These are phyloP conservation scores for Microtus oregoni DNA, from an alignment of 2,113 vertebrate species.

Conservation along the genomic window DNA sequence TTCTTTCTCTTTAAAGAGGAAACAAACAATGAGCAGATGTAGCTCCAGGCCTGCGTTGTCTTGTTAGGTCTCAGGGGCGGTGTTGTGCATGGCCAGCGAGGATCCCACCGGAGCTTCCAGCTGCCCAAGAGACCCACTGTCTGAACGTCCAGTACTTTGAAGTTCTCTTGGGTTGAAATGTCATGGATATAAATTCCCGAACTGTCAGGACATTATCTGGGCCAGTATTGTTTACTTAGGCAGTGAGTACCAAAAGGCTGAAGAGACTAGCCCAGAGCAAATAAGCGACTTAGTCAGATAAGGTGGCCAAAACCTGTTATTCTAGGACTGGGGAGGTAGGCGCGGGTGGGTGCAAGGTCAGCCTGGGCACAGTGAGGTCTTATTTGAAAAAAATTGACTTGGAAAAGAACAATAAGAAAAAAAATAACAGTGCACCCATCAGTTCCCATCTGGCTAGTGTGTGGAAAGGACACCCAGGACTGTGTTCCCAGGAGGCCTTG, in stretches of 20 bases:
- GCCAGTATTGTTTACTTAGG: neutral
- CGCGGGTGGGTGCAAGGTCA: neutral
- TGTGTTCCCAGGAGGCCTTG: too few species aligned
- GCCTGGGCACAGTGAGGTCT: neutral
- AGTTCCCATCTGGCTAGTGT: too few species aligned
- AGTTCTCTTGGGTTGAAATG: neutral
- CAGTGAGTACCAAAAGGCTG: neutral
- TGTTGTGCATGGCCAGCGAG: neutral
- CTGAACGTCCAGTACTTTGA: neutral
- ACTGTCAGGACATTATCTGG: neutral
- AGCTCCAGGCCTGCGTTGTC: neutral
- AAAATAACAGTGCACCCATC: neutral
- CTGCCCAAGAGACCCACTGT: rapidly evolving
- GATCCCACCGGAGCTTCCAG: neutral
- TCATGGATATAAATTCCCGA: neutral
- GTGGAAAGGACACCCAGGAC: neutral
- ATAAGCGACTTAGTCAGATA: neutral
- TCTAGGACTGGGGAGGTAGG: too few species aligned
- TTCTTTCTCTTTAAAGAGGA: slow-evolving; percentile 35
- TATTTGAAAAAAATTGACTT: neutral
- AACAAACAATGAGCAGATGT: neutral
- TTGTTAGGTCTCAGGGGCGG: neutral
- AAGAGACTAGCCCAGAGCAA: neutral
- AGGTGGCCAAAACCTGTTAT: neutral
- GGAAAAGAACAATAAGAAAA: neutral